Conservation (phyloP, 2,113 vertebrate species). For the Alectura lathami region DNA sequence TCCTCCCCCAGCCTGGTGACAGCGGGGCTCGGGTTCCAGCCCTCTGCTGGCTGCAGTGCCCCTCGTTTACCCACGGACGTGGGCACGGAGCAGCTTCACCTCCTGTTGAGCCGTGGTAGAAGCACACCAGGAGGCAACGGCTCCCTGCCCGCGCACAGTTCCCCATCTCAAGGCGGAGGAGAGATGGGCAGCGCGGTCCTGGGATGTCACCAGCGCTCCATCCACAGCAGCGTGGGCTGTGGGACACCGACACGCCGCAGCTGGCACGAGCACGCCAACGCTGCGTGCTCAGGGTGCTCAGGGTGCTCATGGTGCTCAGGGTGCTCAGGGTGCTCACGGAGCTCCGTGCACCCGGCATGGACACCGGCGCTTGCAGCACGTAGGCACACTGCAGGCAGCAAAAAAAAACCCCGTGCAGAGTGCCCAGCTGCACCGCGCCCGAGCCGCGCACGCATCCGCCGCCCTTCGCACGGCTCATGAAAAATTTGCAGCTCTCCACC, state of each 20-base stretch:
- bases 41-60: not conserved
- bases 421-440: accelerated
- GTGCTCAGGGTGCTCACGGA: no score
- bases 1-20: not conserved
- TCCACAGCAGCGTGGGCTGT: no score
- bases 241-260: no score
- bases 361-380: no score
- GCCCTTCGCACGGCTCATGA: not conserved
- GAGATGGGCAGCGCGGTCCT: no score
- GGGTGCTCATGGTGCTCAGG: no score
- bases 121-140: not conserved
- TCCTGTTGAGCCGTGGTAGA: not conserved
- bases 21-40: accelerated
- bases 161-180: not conserved
- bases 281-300: no score
- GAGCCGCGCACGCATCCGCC: no score
- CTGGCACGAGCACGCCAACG: no score
- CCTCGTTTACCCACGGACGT: accelerated
- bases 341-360: no score
- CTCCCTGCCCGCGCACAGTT: not conserved
- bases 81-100: not conserved
- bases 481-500: not conserved
- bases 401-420: not conserved
- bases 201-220: no score
- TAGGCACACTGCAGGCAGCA: no score